Conservation (phyloP, 2,888 invertebrate genomes). For the Spialia ferax region DNA sequence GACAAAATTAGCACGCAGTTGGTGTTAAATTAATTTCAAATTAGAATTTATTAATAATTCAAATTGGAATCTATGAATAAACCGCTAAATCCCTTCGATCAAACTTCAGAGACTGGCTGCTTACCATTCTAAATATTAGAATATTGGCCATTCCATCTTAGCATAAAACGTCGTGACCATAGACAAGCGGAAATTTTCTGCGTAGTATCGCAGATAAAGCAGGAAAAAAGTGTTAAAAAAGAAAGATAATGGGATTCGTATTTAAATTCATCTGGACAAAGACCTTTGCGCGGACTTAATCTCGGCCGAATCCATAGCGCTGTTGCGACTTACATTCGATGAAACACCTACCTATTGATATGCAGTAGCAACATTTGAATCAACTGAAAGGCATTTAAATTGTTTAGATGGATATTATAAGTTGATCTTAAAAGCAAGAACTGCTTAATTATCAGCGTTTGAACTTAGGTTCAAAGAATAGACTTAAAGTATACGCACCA, state of each 20-base stretch:
- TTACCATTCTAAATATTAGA: constrained; percentile 37
- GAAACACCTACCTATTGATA: neutral
- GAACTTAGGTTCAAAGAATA: too few species aligned
- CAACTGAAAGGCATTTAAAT: neutral
- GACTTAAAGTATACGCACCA: neutral
- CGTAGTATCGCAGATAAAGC: constrained; percentile 18
- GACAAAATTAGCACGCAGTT: constrained; percentile 2
- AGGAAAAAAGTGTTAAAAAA: constrained; percentile 14
- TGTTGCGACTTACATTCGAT: neutral
- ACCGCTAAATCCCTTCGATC: constrained; percentile 32
- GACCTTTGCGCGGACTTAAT: constrained; percentile 1
- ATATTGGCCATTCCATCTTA: constrained; percentile 31
- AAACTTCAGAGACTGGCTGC: constrained; percentile 34
- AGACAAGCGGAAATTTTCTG: constrained; percentile 38
- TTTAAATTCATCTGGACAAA: constrained; percentile 16
- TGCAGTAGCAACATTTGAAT: neutral
- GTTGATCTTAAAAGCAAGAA: neutral
- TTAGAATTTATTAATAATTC: constrained; percentile 29
- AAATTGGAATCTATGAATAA: constrained; percentile 39
- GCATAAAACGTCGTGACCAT: constrained; percentile 34
- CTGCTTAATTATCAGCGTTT: neutral
- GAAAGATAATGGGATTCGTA: constrained; percentile 9
- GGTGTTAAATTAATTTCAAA: constrained; percentile 18
- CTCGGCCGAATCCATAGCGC: neutral
- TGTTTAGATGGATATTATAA: neutral